Evolutionary conservation across 1,140 invertebrate species (phyloP).

Genomic region (Mamestra configurata): DNA sequence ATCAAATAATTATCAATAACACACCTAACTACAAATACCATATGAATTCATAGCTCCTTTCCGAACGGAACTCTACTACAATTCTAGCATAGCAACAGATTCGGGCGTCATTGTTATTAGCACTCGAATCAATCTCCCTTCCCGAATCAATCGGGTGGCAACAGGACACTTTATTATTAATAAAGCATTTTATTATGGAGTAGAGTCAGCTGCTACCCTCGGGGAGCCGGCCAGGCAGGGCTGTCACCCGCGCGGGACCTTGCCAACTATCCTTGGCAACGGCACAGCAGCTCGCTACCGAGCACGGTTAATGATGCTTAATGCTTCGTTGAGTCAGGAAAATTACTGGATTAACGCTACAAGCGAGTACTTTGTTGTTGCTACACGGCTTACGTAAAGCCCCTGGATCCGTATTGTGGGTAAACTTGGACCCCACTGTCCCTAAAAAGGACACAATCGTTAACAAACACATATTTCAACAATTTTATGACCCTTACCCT

Average conservation of each 20-base stretch:
- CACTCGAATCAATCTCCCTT: conserved; percentile 37
- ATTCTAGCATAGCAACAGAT: neutral
- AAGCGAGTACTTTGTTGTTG: conserved; percentile 27
- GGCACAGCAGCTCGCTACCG: conserved; percentile 30
- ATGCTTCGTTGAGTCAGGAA: conserved; percentile 49
- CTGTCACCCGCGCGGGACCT: conserved; percentile 36
- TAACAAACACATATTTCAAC: conserved; percentile 35
- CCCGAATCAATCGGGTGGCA: conserved; percentile 43
- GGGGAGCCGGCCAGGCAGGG: neutral
- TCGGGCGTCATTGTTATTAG: neutral
- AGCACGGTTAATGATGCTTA: conserved; percentile 47
- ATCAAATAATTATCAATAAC: neutral
- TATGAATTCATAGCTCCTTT: neutral
- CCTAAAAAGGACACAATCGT: neutral
- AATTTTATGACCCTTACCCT: conserved; percentile 20
- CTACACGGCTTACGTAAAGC: neutral
- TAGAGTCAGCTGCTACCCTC: conserved; percentile 42
- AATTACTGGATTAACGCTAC: conserved; percentile 48
- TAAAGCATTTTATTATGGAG: conserved; percentile 30
- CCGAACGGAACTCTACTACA: neutral
- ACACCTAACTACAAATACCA: neutral
- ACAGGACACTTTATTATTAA: conserved; percentile 43
- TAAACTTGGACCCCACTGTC: neutral
- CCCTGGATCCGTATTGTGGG: neutral
- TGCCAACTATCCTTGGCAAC: conserved; percentile 49